A percentile compares a stretch with the other conserved stretches of the same genome.
Conservation (phyloP, 2,888 invertebrate species). For the Drosophila dives region DNA sequence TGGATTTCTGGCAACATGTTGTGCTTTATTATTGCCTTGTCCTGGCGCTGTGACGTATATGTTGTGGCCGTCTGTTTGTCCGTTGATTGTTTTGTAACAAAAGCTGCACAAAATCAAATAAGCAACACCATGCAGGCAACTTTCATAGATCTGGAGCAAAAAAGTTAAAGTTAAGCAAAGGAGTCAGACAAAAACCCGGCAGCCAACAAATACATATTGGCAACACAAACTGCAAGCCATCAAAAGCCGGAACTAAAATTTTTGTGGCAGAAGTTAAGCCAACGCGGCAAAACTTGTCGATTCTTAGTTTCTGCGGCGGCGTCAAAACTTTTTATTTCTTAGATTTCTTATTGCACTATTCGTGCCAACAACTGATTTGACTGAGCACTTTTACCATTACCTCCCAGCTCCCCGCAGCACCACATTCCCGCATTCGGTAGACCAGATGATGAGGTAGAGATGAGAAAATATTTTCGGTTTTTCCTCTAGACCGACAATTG, state of each 20-base stretch:
- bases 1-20: not conserved
- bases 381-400: conserved; percentile 52
- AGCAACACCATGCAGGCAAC: conserved; percentile 68
- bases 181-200: conserved; percentile 18
- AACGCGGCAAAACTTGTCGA: conserved; percentile 77
- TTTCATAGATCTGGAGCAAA: conserved; percentile 41
- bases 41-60: conserved; percentile 57
- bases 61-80: conserved; percentile 36
- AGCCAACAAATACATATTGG: conserved; percentile 58
- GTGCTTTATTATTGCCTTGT: conserved; percentile 27
- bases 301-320: conserved; percentile 65
- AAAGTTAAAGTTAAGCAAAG: conserved; percentile 54
- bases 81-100: conserved; percentile 61
- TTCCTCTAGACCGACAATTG: conserved; percentile 18
- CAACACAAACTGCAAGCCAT: conserved; percentile 72
- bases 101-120: conserved; percentile 73
- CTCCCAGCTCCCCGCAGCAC: not conserved
- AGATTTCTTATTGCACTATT: conserved; percentile 56
- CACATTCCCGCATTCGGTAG: not conserved
- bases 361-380: conserved; percentile 77
- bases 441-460: conserved; percentile 12
- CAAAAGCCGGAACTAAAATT: conserved; percentile 77
- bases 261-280: conserved; percentile 77
- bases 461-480: conserved; percentile 37
- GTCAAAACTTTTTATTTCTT: conserved; percentile 67